Conservation (phyloP, 2,888 invertebrate genomes). For the Apocheima hispidaria region DNA sequence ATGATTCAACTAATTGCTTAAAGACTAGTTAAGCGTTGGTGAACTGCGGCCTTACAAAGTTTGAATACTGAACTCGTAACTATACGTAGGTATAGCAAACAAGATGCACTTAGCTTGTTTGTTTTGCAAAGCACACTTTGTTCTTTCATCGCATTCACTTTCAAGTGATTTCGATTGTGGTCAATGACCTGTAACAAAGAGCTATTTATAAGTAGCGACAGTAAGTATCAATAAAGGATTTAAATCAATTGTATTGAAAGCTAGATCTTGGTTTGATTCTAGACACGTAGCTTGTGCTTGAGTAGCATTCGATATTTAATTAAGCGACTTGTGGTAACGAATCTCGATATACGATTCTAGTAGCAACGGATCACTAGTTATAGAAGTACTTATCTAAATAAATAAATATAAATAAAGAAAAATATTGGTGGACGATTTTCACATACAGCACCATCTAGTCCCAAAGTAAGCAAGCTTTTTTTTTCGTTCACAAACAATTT, state of each 20-base stretch:
- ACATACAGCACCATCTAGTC: no score
- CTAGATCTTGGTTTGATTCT: background rate
- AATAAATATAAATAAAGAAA: no score
- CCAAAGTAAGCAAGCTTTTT: no score
- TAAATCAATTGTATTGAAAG: background rate
- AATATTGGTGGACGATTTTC: no score
- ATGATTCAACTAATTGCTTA: no score
- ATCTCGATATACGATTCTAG: background rate
- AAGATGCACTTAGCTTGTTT: constrained; percentile 13
- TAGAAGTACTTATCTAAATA: no score
- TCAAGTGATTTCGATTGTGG: constrained; percentile 21
- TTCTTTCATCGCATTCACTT: constrained; percentile 26
- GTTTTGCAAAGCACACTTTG: constrained; percentile 17
- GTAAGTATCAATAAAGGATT: background rate
- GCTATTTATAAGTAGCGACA: constrained; percentile 6
- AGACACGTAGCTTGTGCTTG: background rate
- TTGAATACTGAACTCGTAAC: constrained; percentile 1
- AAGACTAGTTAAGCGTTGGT: background rate
- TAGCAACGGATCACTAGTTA: background rate
- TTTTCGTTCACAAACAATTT: no score
- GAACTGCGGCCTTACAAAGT: background rate
- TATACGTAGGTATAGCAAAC: constrained; percentile 2
- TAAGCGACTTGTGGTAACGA: background rate
- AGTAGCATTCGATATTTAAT: background rate
- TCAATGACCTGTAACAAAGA: constrained; percentile 15